A percentile compares a stretch with the other conserved stretches of the same genome.
Evolutionary conservation across 2,888 invertebrate genomes (phyloP).

Genomic region (Tipula lateralis): DNA sequence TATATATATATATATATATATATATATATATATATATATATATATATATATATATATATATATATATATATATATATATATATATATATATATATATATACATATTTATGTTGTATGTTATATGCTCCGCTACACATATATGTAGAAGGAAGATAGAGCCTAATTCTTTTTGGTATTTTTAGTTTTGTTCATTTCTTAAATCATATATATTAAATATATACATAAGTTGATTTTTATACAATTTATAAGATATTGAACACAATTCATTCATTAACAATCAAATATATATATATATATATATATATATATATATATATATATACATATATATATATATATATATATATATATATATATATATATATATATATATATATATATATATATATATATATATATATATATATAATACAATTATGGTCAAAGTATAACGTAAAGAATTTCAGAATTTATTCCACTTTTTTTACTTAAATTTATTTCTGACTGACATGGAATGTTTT

Average conservation of each 20-base stretch:
- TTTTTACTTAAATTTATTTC: conserved; percentile 13
- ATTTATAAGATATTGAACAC: conserved; percentile 2
- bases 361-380: too few species aligned
- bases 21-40: too few species aligned
- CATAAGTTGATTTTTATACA: not conserved
- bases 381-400: too few species aligned
- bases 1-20: too few species aligned
- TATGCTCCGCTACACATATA: not conserved
- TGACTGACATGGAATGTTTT: conserved; percentile 24
- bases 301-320: too few species aligned
- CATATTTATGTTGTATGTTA: not conserved
- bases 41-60: too few species aligned
- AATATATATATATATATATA: not conserved
- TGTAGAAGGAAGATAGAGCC: not conserved
- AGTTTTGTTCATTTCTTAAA: not conserved
- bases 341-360: too few species aligned
- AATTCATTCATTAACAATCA: conserved; percentile 16
- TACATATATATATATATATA: too few species aligned
- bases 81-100: too few species aligned
- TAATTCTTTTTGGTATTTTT: not conserved
- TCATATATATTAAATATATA: too few species aligned
- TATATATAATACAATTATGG: not conserved
- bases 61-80: too few species aligned
- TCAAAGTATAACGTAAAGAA: conserved; percentile 19
- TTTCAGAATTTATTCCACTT: conserved; percentile 11